These are phyloP conservation scores for Protaetia brevitarsis DNA, from an alignment of 1,140 invertebrate species.

Conservation along the genomic window DNA sequence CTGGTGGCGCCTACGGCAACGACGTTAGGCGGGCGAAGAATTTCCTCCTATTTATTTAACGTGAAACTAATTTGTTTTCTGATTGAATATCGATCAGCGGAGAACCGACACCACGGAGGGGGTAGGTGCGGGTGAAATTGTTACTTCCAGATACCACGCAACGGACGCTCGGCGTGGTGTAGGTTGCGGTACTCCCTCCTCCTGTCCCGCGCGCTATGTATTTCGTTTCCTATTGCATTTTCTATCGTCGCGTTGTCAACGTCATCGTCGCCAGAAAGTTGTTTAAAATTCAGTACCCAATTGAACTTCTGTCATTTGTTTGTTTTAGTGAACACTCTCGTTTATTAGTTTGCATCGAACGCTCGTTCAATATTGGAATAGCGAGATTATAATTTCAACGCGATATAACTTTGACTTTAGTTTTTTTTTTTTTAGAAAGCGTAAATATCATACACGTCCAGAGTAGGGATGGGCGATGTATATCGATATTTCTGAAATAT, in stretches of 20 bases:
- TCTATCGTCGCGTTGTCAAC: not conserved
- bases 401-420: not conserved
- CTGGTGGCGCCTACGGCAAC: not conserved
- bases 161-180: not conserved
- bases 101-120: too few species aligned
- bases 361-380: not conserved
- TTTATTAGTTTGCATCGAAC: not conserved
- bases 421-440: not conserved
- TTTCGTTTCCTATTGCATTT: not conserved
- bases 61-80: constrained; percentile 13
- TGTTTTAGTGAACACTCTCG: not conserved
- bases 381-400: too few species aligned
- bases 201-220: not conserved
- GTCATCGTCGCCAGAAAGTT: not conserved
- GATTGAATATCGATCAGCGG: constrained; percentile 12
- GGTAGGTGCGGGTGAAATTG: not conserved
- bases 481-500: too few species aligned
- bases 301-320: not conserved
- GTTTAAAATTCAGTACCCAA: constrained; percentile 5
- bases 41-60: constrained; percentile 8
- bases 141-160: not conserved
- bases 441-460: not conserved
- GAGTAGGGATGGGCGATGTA: not conserved
- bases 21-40: not conserved
- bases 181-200: not conserved